Base-by-base conservation (phyloP, 2,888 invertebrate genomes). In the Rhamnusium bicolor region DNA sequence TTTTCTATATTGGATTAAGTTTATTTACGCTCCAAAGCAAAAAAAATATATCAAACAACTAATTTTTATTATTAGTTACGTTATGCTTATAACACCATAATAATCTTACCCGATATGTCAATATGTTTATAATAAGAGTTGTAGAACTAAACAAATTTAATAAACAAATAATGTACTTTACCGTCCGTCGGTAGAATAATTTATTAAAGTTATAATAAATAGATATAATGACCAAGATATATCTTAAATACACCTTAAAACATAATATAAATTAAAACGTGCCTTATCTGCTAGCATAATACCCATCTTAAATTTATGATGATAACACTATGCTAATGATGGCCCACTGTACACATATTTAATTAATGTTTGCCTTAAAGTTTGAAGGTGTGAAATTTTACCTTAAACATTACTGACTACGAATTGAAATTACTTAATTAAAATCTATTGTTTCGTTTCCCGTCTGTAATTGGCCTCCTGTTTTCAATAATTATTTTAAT, bases 371-470 rank as follows among this genome's bases (percentile, higher is more conserved):
- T 73, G 69, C 71, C 75, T 75, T 72, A 68, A 73, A 75, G 75
- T 73, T 71, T 70, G 69, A 70, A 81, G 80, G 80, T 80, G 79
- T 78, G 76, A 79, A 79, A 77, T 73, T 79, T 72, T 71, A 76
- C 74, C 72, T 76, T 75, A 77, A 78, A 74, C 76, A 73, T 61
- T 68, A 76, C 79, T 80, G 80, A 76, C 80, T 74, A 75, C 69
- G 80, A 79, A 81, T 80, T 78, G 78, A 74, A 79, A 81, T 81
- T 75, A 72, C 80, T 80, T 80, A 79, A 80, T 80, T 81, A 79
- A 75, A 68, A 75, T 73, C 58, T 73, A 69, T 78, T 77, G 76
- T 79, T 72, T 71, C 49, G 62, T 75, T 74, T 75, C 72, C 71
- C 72, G 73, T 71, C 65, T 69, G 51, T 71, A 76, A 74, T 76